These are phyloP conservation scores for Holothuria leucospilota DNA, from an alignment of 53 echinoderm and acorn worm genomes.

Conservation along the genomic window DNA sequence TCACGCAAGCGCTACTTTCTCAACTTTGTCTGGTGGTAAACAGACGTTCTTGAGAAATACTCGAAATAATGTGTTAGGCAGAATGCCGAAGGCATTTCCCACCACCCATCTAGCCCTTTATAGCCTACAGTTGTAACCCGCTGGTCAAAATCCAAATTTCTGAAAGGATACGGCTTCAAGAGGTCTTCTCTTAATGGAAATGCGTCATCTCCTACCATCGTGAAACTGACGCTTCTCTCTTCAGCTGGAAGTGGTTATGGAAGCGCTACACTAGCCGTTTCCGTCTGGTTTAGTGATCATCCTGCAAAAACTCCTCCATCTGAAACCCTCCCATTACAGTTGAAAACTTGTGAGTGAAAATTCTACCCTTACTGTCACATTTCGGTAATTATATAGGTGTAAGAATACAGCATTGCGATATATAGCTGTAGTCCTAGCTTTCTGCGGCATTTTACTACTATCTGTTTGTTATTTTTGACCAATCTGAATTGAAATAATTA, in stretches of 20 bases:
- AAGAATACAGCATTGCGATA: too few species aligned
- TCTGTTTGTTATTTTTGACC: too few species aligned
- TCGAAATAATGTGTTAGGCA: background rate
- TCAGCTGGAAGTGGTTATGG: background rate
- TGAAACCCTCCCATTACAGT: too few species aligned
- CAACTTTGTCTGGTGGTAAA: slow-evolving; percentile 20
- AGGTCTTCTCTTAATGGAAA: slow-evolving; percentile 16
- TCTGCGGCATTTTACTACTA: too few species aligned
- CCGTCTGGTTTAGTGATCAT: slow-evolving; percentile 9
- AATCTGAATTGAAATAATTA: too few species aligned
- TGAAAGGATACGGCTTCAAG: slow-evolving; percentile 20
- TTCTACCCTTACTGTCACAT: too few species aligned
- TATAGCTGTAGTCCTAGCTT: too few species aligned
- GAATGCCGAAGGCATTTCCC: slow-evolving; percentile 9
- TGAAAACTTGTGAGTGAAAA: too few species aligned
- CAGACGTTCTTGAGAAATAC: slow-evolving; percentile 13
- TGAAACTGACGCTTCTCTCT: slow-evolving; percentile 13
- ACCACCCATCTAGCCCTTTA: background rate
- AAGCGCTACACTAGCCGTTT: slow-evolving; percentile 1
- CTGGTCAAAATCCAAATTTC: background rate
- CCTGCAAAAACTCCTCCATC: background rate
- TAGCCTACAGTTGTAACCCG: slow-evolving; percentile 13
- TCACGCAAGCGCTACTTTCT: slow-evolving; percentile 10
- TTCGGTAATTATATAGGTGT: too few species aligned
- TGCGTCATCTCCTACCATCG: background rate